Percentiles rank a stretch among this genome's conserved stretches.
phyloP scores from a whole-genome alignment of 2,797 vertebrate genomes.

The Chiloscyllium punctatum region DNA sequence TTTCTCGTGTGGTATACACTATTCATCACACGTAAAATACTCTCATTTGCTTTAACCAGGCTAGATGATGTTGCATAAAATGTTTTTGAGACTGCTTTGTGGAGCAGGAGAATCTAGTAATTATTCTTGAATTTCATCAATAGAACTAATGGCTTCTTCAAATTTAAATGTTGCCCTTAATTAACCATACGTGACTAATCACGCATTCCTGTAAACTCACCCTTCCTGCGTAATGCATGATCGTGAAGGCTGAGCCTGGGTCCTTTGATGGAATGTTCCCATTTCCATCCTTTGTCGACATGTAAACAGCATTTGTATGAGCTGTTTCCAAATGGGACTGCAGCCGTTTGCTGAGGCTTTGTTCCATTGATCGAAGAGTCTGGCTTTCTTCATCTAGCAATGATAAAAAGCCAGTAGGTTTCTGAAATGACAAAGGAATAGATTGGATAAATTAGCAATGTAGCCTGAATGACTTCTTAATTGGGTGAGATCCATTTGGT shows the following conservation, averaged over 20 bases:
- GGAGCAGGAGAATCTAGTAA: conserved; percentile 27
- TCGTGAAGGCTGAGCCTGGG: conserved; percentile 72
- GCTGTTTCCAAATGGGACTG: conserved; percentile 70
- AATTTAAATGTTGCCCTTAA: conserved; percentile 33
- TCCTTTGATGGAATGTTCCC: conserved; percentile 83
- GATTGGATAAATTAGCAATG: background rate
- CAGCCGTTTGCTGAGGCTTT: conserved; percentile 75
- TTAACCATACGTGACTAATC: conserved; percentile 14
- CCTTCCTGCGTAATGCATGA: conserved; percentile 82
- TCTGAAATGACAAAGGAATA: conserved; percentile 59
- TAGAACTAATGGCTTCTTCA: conserved; percentile 12
- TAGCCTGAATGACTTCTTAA: background rate
- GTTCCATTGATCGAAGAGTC: conserved; percentile 66
- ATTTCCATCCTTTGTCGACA: conserved; percentile 82
- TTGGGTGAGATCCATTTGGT: background rate
- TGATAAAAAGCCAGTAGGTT: conserved; percentile 80
- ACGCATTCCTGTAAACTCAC: conserved; percentile 56
- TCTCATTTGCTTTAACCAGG: background rate
- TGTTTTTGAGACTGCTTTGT: conserved; percentile 20
- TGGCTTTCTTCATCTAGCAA: conserved; percentile 88
- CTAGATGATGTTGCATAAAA: background rate
- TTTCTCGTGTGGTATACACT: background rate
- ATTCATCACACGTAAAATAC: background rate
- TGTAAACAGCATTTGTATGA: conserved; percentile 64
- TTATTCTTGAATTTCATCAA: conserved; percentile 24